Conservation (phyloP, 37 sponge, comb jelly and placozoan species). For the Dysidea cf. avara region DNA sequence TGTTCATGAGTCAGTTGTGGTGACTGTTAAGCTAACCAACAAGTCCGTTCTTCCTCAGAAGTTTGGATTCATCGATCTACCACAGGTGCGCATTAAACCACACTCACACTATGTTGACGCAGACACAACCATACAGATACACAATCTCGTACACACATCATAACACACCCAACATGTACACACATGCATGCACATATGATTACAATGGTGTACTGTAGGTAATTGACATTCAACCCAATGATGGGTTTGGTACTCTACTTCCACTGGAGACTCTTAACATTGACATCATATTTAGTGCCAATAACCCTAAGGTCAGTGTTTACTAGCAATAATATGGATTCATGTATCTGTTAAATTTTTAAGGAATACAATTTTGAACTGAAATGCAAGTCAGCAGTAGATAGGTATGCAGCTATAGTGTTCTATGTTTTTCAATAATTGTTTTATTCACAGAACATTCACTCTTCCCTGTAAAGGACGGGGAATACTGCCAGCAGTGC, state of each 20-base stretch:
- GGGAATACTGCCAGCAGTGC: conserved; percentile 67
- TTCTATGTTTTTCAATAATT: background rate
- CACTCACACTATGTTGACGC: too few species aligned
- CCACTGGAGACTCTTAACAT: conserved; percentile 76
- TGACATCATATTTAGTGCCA: conserved; percentile 72
- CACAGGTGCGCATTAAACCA: conserved; percentile 21
- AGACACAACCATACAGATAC: background rate
- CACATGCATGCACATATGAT: background rate
- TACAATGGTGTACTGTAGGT: conserved; percentile 7
- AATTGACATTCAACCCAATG: conserved; percentile 79
- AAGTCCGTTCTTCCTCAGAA: conserved; percentile 72
- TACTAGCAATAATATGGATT: conserved; percentile 15
- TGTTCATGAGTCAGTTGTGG: conserved; percentile 68
- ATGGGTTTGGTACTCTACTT: conserved; percentile 87
- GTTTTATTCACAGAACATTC: conserved; percentile 43
- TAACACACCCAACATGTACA: too few species aligned
- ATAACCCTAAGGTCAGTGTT: conserved; percentile 42
- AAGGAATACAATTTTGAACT: conserved; percentile 44
- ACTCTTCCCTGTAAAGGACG: conserved; percentile 52
- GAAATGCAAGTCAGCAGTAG: conserved; percentile 45
- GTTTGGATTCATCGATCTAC: conserved; percentile 81
- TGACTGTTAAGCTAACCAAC: conserved; percentile 65
- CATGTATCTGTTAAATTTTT: too few species aligned
- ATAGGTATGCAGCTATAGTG: conserved; percentile 27
- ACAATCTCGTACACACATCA: background rate